These are phyloP conservation scores for Esperia sulphurella DNA, from an alignment of 2,888 invertebrate genomes.

Conservation along the genomic window DNA sequence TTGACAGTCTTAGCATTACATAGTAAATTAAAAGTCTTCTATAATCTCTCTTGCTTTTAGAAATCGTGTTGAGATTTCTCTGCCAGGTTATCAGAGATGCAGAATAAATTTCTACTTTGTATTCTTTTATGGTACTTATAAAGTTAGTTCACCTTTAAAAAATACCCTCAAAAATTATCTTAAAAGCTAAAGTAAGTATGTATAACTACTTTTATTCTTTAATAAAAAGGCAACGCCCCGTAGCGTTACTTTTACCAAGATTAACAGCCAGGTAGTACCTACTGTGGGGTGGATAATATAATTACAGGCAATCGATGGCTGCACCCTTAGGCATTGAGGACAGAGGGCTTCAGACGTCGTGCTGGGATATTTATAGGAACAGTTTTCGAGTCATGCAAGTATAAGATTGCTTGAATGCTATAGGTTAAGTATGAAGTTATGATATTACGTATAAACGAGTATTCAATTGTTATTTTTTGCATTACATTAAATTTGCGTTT, in stretches of 20 bases:
- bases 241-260: conserved; percentile 45
- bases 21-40: too few relatives aligned
- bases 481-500: too few relatives aligned
- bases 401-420: not conserved
- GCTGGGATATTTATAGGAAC: conserved; percentile 55
- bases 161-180: conserved; percentile 2
- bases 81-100: too few relatives aligned
- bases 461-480: too few relatives aligned
- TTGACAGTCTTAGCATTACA: too few relatives aligned
- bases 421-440: not conserved
- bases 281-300: conserved; percentile 59
- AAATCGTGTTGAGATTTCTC: too few relatives aligned
- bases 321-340: conserved; percentile 40
- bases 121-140: not conserved
- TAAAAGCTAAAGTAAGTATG: conserved; percentile 2
- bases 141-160: not conserved
- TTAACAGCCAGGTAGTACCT: conserved; percentile 45
- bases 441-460: too few relatives aligned
- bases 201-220: conserved; percentile 6
- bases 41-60: too few relatives aligned
- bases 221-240: conserved; percentile 27
- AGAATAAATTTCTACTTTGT: too few relatives aligned
- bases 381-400: conserved; percentile 10
- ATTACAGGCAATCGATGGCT: conserved; percentile 66
- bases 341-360: conserved; percentile 36